Evolutionary conservation across 1,140 invertebrate species (phyloP), one percentile per base, ranked within the genome.

Genomic region (Onthophagus taurus): DNA sequence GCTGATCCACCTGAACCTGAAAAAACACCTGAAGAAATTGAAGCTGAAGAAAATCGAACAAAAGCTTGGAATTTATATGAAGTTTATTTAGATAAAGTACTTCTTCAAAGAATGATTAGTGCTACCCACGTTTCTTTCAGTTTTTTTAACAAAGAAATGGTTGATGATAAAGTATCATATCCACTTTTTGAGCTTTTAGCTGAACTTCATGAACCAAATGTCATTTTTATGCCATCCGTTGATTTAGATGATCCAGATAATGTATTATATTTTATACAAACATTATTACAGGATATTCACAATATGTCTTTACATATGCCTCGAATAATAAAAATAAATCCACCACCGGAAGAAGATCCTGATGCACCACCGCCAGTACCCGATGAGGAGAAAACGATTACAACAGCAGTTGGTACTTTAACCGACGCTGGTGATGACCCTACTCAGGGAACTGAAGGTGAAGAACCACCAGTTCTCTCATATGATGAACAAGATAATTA

Each of bases 101-200:
- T 84, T 21, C 64, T 71, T n/a, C 67, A 74, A 14, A 73, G 74
- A 9, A 67, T 83, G 20, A 61, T 75, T 9, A 58, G 65, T 61
- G 72, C 66, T 56, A 69, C 67, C 49, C 52, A 56, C 16, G 54
- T 54, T 1, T 67, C 62, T 53, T 44, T 65, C n/a, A 47, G 44
- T 9, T 63, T 62, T 38, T 55, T 70, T 13, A 31, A 60, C 8
- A 50, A 50, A 44, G 68, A 71, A 53, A 65, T 67, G 26, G 59
- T 62, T 3, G 65, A 68, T 49, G 47, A 49, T 52, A 51, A 36
- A 33, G 58, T 43, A 24, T 49, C 59, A 45, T 44, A 56, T 21
- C 75, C 77, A 0, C 62, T 79, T 0, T 76, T 78, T 51, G 76
- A 83, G 59, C 71, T 83, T 17, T 62, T 72, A 18, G 65, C 87